phyloP scores from a whole-genome alignment of 2,113 vertebrate species.

The Pteronura brasiliensis region DNA sequence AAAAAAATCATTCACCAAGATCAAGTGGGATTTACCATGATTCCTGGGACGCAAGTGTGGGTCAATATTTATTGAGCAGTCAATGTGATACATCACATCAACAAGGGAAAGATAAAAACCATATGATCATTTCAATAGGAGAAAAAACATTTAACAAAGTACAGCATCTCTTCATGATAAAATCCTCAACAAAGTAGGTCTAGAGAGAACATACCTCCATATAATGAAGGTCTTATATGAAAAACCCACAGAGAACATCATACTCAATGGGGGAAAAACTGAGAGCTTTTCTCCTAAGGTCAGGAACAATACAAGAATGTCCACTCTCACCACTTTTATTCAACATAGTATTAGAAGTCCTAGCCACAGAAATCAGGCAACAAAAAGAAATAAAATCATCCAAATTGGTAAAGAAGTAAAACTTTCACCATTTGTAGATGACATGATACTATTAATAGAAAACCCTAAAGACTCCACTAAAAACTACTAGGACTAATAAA shows the following conservation, averaged over 20 bases:
- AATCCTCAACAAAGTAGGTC: not conserved
- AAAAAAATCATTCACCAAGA: not conserved
- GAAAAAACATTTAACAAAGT: not conserved
- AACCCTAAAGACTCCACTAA: not conserved
- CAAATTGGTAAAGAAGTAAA: not conserved
- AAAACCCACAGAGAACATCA: not conserved
- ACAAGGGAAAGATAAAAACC: not conserved
- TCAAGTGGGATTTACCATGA: not conserved
- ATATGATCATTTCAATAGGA: not conserved
- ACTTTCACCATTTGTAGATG: not conserved
- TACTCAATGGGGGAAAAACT: not conserved
- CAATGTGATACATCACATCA: not conserved
- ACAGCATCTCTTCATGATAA: not conserved
- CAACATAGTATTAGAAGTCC: no score
- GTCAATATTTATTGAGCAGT: not conserved
- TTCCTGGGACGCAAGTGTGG: not conserved
- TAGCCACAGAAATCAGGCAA: no score
- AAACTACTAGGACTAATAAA: not conserved
- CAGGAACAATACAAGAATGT: no score
- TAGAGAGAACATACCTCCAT: no score
- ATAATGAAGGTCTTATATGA: no score
- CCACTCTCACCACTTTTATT: no score
- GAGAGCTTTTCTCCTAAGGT: not conserved
- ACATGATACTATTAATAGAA: not conserved
- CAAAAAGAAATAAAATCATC: no score